Base-by-base conservation (phyloP, 2,113 vertebrate species). In the Catharus fuscescens region DNA sequence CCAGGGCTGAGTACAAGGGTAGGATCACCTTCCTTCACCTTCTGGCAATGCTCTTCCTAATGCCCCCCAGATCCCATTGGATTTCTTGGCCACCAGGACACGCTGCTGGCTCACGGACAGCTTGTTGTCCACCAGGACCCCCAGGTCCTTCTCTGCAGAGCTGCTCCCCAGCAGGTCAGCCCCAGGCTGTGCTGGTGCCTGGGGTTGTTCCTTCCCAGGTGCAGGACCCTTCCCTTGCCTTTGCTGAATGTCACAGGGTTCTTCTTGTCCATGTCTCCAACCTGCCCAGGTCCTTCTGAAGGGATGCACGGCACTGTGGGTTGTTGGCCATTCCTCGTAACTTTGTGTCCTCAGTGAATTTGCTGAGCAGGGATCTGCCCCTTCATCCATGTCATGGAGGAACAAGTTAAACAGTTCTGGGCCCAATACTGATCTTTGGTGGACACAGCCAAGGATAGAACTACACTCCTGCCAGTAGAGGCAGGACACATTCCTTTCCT, bases 1-100 rank as follows among this genome's bases (percentile, higher is more conserved):
- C 1, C 2, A 36, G 10, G 11, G 0, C 42, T 36, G 42, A 65
- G 34, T 7, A 42, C 1, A 42, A 6, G 11, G 9, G 1, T 13
- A 50, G 31, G 17, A 36, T 8, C 14, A 23, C 21, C 8, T 42
- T 3, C 20, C 31, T 7, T 0, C 3, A 18, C 17, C 18, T 40
- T 25, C 44, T 67, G 42, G 10, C 34, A 69, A 1, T 19, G 32
- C 4, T 10, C 23, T 45, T 78, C n/a, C 40, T 31, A 29, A 29
- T 25, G 64, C 6, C 14, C 4, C 48, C 24, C 25, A n/a, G n/a
- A 38, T 23, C 5, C 4, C 38, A n/a, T 0, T 16, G 32, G 14
- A 5, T 1, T 24, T 24, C 12, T 5, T 54, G 56, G 38, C 5
- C 56, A 47, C 10, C 3, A 25, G 65, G 47, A 28, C 65, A 62